Evolutionary conservation across 2,113 vertebrate genomes (phyloP).

Genomic region (Salvelinus namaycush): DNA sequence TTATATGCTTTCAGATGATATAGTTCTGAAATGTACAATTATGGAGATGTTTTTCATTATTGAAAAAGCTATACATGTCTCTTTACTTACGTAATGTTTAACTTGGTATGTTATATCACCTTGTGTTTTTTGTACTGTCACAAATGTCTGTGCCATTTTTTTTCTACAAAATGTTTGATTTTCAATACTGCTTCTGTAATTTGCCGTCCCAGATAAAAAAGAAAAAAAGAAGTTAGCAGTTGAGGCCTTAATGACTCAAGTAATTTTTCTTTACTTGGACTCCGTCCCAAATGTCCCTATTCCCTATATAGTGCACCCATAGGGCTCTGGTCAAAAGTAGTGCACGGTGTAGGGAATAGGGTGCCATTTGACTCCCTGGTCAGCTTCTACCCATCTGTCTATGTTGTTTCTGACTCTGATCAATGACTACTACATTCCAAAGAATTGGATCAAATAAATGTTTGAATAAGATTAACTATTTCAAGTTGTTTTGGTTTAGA

Average conservation of each 20-base stretch:
- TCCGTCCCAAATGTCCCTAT: neutral
- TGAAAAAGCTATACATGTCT: constrained; percentile 56
- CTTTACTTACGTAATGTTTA: constrained; percentile 59
- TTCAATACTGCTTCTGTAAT: constrained; percentile 66
- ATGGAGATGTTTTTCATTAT: constrained; percentile 67
- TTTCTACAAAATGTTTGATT: constrained; percentile 60
- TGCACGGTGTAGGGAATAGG: neutral
- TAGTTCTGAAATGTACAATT: constrained; percentile 65
- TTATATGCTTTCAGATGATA: constrained; percentile 58
- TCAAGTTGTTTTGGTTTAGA: neutral
- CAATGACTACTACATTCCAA: constrained; percentile 76
- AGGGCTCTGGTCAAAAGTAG: neutral
- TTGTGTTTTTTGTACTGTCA: constrained; percentile 67
- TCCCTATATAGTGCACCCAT: neutral
- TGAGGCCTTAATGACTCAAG: constrained; percentile 37
- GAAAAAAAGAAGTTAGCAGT: constrained; percentile 29
- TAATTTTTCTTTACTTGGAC: constrained; percentile 25
- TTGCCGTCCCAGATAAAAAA: constrained; percentile 60
- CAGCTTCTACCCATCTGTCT: constrained; percentile 56
- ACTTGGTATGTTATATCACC: constrained; percentile 62
- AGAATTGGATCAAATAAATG: constrained; percentile 78
- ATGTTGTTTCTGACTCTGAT: constrained; percentile 64
- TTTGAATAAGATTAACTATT: constrained; percentile 59
- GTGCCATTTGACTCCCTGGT: constrained; percentile 59
- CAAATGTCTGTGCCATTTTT: constrained; percentile 61